phyloP scores from a whole-genome alignment of 2,888 invertebrate species.

The Mamestra brassicae region DNA sequence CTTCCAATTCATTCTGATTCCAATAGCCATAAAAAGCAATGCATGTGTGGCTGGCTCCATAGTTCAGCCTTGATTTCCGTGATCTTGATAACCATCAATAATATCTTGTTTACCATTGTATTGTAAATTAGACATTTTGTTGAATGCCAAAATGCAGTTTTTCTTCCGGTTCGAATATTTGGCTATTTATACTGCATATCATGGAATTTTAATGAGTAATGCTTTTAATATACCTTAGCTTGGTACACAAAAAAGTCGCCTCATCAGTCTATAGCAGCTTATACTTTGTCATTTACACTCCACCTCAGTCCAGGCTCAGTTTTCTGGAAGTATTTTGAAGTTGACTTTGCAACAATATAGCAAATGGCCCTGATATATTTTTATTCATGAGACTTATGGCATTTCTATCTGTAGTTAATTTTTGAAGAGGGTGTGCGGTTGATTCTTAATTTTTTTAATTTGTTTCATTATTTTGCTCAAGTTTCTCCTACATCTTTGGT shows the following conservation, averaged over 20 bases:
- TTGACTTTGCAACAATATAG: slow-evolving; percentile 47
- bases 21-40: neutral
- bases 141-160: slow-evolving; percentile 7
- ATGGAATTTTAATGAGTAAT: slow-evolving; percentile 1
- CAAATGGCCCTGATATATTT: slow-evolving; percentile 31
- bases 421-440: slow-evolving; percentile 12
- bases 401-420: slow-evolving; percentile 18
- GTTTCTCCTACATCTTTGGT: slow-evolving; percentile 1
- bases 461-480: slow-evolving; percentile 27
- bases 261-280: no score
- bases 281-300: slow-evolving; percentile 40
- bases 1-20: slow-evolving; percentile 2
- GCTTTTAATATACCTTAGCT: slow-evolving; percentile 1
- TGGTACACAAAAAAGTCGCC: neutral
- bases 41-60: neutral
- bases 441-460: slow-evolving; percentile 22
- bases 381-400: slow-evolving; percentile 14
- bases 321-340: slow-evolving; percentile 42
- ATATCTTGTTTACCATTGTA: slow-evolving; percentile 4
- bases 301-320: slow-evolving; percentile 43
- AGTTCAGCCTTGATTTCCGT: slow-evolving; percentile 6
- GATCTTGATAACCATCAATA: slow-evolving; percentile 22
- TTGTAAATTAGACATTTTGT: slow-evolving; percentile 9
- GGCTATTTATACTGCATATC: slow-evolving; percentile 1
- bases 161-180: slow-evolving; percentile 1